Base-by-base conservation (phyloP, 2,888 invertebrate genomes). In the Alviniconcha strummeri region DNA sequence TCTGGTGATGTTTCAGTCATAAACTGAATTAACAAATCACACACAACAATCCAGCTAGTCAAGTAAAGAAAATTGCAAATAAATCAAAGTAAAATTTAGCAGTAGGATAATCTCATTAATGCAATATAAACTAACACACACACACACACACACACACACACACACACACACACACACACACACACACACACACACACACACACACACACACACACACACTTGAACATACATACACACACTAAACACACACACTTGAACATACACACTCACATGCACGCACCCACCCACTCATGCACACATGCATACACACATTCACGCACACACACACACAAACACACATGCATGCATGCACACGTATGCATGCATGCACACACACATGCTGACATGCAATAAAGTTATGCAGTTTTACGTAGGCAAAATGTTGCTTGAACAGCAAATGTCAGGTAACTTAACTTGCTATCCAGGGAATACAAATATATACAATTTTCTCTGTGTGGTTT, bases 151-250 rank as follows among this genome's bases (percentile, higher is more conserved):
- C 72, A 72, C 36, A 72, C 72, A 36, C 72, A 36, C 36, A 36
- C 72, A 36, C 36, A 36, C 72, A 36, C 54, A 54, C 74, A 15
- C 15, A 54, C 54, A 54, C 13, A 11, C 4, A 13, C 60, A 13
- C 13, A 60, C 52, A 55, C 17, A 75, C 17, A 75, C 55, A 75
- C 75, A 75, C 17, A 75, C 75, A 19, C 75, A 74, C 74, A n/a
- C 74, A 74, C 74, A 15, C 71, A 71, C 11, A 15, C 71, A 71
- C 71, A 15, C 71, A 71, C 71, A 15, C 71, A 71, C 71, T 9
- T 36, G 36, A 19, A 36, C 71, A 71, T 36, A 36, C 71, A 71
- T 36, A 36, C 71, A 71, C 36, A 71, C 36, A 71, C 5, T 36
- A 36, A 36, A 69, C 17, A 69, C 17, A 69, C 36, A 71, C 36